Base-by-base conservation (phyloP, 1,140 invertebrate species). In the Nylanderia fulva region DNA sequence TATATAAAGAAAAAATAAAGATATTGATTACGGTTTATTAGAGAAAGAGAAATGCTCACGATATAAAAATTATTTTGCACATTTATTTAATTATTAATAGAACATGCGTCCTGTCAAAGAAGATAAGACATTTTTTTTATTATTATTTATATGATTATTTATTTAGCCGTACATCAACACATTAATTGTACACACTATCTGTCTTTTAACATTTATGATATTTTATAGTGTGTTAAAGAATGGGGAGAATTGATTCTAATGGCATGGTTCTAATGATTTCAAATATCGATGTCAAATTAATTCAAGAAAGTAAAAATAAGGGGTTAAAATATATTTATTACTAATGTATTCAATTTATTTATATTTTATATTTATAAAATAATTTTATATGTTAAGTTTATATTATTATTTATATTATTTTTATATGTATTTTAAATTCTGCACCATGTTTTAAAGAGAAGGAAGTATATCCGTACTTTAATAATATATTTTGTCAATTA, bases 61-160 rank as follows among this genome's bases (percentile, higher is more conserved):
- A 74, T 24, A 18, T 11, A 24, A n/a, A 36, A 36, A 54, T 1
- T 7, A 27, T 71, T 71, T n/a, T 0, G 3, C 1, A 36, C 11
- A 21, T 21, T 56, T 21, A 56, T 74, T 18, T 36, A 13, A 56
- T 56, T 24, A 72, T 36, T 72, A n/a, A n/a, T n/a, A 15, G 5
- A 54, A 9, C 2, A 52, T 52, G 27, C 21, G 21, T 74, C 33
- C 45, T 15, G 2, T 48, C 45, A 48, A 48, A 4, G 13, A 18
- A n/a, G n/a, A 18, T 18, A 48, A 48, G 15, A 18, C 45, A 36
- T n/a, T 13, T 24, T 69, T 72, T 36, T 1, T 36, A 11, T 36
- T 33, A 71, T 69, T 29, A 36, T 29, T 48, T 69, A 29, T 29
- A 71, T 71, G 0, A 6, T 71, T 15, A 11, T 69, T 69, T 48